Base-by-base conservation (phyloP, 2,888 invertebrate species). In the Leucania comma region DNA sequence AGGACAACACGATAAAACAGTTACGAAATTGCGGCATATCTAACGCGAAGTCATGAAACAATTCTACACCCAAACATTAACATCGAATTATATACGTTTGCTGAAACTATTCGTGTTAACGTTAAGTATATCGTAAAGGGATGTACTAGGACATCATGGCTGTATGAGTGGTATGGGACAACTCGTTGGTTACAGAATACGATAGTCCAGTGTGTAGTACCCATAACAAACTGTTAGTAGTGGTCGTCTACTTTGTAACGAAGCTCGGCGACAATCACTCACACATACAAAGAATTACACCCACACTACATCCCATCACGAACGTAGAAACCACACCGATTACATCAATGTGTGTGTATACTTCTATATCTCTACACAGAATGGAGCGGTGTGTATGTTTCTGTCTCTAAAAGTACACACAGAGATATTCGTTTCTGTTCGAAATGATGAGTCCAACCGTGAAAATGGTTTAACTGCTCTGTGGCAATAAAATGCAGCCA, bases 401-500 rank as follows among this genome's bases (percentile, higher is more conserved):
- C 66, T 61, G 68, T 68, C 69, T 75, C 61, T 53, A 0, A 57
- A 70, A 77, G 62, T 72, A 65, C 35, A 68, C 68, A 72, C 65
- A 72, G 68, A 58, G 60, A 80, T 62, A 62, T 75, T 67, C 48
- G 59, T 70, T 77, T 80, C 78, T 78, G 80, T 78, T 80, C 63
- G 74, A 67, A 75, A 82, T 75, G 69, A 83, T 78, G 85, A 82
- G 78, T 67, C 84, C 83, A 86, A 71, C 84, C 86, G 84, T 87
- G 85, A 83, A 86, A 89, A 88, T 83, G 86, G 86, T 85, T 90
- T 89, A 87, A 90, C 88, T 86, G 75, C 77, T 72, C 78, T 72
- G 86, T 35, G 81, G 89, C 82, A 87, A 90, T 89, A 90, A 90
- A 89, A 85, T 88, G 89, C 90, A 89, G 86, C 80, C 86, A 86